Percentiles rank a stretch among this genome's conserved stretches.
These are phyloP conservation scores for Microplitis manilae DNA, from an alignment of 2,888 invertebrate species.

Conservation along the genomic window DNA sequence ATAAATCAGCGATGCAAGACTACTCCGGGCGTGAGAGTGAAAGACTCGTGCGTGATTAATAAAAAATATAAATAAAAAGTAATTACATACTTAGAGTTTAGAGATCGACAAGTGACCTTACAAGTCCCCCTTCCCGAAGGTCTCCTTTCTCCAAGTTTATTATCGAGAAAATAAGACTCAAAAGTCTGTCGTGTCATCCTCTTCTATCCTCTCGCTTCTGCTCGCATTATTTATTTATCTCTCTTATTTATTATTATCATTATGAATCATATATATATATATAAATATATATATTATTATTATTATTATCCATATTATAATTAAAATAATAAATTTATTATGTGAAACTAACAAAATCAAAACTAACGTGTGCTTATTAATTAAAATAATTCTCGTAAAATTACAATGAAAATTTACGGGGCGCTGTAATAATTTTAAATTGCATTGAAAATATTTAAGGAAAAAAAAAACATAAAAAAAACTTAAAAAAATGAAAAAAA, in stretches of 20 bases:
- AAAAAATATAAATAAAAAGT: slow-evolving; percentile 42
- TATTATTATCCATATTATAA: background rate
- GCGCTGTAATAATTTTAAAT: slow-evolving; percentile 41
- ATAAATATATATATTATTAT: background rate
- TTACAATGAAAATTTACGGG: slow-evolving; percentile 4
- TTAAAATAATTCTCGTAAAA: background rate
- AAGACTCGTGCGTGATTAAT: slow-evolving; percentile 40
- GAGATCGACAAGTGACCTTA: slow-evolving; percentile 64
- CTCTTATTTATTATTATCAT: too few species aligned
- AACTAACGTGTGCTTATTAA: slow-evolving; percentile 31
- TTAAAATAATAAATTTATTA: background rate
- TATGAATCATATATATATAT: background rate
- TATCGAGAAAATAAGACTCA: background rate
- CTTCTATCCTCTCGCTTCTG: slow-evolving; percentile 1
- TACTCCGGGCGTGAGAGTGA: slow-evolving; percentile 18
- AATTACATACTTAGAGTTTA: slow-evolving; percentile 49
- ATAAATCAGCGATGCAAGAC: slow-evolving; percentile 6
- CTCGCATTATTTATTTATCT: background rate
- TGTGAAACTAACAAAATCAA: slow-evolving; percentile 28
- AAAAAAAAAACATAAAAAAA: slow-evolving; percentile 17
- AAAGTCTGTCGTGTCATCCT: slow-evolving; percentile 7
- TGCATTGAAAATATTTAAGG: slow-evolving; percentile 10
- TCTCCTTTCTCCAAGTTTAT: slow-evolving; percentile 25
- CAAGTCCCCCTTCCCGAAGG: slow-evolving; percentile 50
- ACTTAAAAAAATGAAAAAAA: slow-evolving; percentile 17